These are phyloP conservation scores for Spialia ferax DNA, from an alignment of 2,888 invertebrate species.

Conservation along the genomic window DNA sequence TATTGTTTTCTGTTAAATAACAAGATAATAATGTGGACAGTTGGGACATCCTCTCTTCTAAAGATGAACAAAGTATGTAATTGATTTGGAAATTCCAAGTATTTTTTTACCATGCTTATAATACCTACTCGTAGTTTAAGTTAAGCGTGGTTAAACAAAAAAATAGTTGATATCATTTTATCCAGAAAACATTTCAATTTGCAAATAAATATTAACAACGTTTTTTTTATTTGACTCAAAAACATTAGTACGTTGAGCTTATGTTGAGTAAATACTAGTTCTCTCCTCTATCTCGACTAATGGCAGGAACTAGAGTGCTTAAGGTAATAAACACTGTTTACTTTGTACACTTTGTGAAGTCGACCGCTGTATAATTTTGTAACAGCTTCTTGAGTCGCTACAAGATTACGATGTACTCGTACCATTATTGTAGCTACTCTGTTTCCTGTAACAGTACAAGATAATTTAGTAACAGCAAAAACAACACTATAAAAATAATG, in stretches of 20 bases:
- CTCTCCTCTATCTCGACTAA: not conserved
- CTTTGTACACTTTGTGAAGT: slow-evolving; percentile 5
- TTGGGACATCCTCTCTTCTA: too few species aligned
- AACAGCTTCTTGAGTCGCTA: slow-evolving; percentile 46
- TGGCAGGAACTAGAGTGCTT: slow-evolving; percentile 4
- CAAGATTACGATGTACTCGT: not conserved
- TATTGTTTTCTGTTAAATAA: too few species aligned
- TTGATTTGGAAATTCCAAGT: too few species aligned
- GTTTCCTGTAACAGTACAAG: not conserved
- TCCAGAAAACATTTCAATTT: too few species aligned
- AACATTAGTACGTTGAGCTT: not conserved
- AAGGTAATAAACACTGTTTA: slow-evolving; percentile 9
- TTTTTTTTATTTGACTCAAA: not conserved
- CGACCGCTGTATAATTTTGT: slow-evolving; percentile 63
- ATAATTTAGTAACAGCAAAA: not conserved
- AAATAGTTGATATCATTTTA: too few species aligned
- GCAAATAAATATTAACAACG: too few species aligned
- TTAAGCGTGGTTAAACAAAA: too few species aligned
- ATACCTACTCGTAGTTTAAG: too few species aligned
- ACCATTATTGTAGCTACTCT: slow-evolving; percentile 3
- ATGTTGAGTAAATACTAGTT: not conserved
- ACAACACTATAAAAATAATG: not conserved
- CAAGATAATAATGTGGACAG: too few species aligned
- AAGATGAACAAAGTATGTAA: too few species aligned
- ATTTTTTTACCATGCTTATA: too few species aligned